Evolutionary conservation across 2,113 vertebrate genomes (phyloP).

Genomic region (Aspiorhynchus laticeps): DNA sequence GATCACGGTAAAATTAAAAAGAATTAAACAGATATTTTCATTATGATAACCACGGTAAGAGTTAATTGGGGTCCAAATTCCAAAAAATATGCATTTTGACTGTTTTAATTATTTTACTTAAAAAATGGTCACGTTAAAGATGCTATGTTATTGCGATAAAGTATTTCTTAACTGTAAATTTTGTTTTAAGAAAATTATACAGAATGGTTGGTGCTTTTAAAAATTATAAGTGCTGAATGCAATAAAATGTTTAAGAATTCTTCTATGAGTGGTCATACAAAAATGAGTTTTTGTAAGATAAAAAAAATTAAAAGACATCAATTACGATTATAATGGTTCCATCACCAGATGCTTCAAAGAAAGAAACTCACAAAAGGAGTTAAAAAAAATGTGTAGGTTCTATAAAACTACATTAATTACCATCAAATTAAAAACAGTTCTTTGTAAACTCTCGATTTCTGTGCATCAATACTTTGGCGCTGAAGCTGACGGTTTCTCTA

Average conservation of each 20-base stretch:
- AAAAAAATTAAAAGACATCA: not conserved
- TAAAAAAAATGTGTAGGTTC: not conserved
- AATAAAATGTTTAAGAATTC: not conserved
- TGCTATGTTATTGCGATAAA: not conserved
- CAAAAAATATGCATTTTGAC: not conserved
- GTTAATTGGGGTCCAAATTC: not conserved
- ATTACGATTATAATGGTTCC: too few relatives aligned
- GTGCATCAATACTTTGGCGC: not conserved
- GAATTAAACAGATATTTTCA: not conserved
- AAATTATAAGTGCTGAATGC: not conserved
- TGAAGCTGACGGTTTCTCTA: not conserved
- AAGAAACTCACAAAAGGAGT: not conserved
- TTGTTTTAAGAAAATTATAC: not conserved
- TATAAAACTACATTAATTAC: not conserved
- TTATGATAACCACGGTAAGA: not conserved
- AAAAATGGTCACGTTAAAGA: not conserved
- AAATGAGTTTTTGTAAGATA: not conserved
- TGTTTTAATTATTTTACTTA: not conserved
- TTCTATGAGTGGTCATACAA: conserved; percentile 10
- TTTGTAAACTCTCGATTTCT: not conserved
- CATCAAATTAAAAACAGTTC: not conserved
- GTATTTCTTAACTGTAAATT: not conserved
- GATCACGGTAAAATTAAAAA: not conserved
- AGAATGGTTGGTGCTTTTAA: not conserved
- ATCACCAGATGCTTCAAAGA: not conserved